Evolutionary conservation across 1,140 invertebrate species (phyloP), one percentile per base, ranked within the genome.

Genomic region (Holotrichia oblita): DNA sequence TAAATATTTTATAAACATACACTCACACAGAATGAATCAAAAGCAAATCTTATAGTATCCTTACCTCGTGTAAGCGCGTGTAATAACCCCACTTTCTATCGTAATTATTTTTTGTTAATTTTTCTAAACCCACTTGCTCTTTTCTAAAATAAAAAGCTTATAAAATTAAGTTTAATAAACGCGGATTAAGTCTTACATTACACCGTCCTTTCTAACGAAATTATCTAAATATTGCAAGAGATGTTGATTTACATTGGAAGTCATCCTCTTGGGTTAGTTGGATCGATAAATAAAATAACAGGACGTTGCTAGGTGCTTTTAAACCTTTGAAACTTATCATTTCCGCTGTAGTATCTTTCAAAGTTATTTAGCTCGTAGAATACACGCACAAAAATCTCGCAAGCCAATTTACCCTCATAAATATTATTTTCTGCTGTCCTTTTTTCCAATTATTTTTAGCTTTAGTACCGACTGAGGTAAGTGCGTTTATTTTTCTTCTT

Each of bases 131-230:
- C 10, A 64, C 61, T 64, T 64, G 61, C 17, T 64, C 61, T 64
- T 64, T 64, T 9, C 61, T 64, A 22, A 22, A 64, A 64, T 64
- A 27, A 64, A 64, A 17, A 64, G 12, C n/a, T 48, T n/a, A 6
- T 12, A 12, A 48, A 8, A n/a, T 10, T 14, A 48, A 42, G 41
- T 7, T 42, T 42, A 48, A 48, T 48, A 14, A 3, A 12, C 0
- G 12, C 12, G n/a, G n/a, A n/a, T 3, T 48, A 48, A 48, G n/a
- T 0, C 44, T 48, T 48, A 48, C 44, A 48, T 12, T 3, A 48
- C 44, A 10, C 44, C 44, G 44, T 48, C 44, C 12, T n/a, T 48
- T 48, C 12, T 48, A 48, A 48, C 44, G 12, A 14, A 48, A 48
- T 48, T n/a, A 3, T 48, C 44, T 0, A 48, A 3, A n/a, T 48